A percentile compares a stretch with the other conserved stretches of the same genome.
Conservation (phyloP, 2,888 invertebrate genomes). For the Stenolophus ochropezus region DNA sequence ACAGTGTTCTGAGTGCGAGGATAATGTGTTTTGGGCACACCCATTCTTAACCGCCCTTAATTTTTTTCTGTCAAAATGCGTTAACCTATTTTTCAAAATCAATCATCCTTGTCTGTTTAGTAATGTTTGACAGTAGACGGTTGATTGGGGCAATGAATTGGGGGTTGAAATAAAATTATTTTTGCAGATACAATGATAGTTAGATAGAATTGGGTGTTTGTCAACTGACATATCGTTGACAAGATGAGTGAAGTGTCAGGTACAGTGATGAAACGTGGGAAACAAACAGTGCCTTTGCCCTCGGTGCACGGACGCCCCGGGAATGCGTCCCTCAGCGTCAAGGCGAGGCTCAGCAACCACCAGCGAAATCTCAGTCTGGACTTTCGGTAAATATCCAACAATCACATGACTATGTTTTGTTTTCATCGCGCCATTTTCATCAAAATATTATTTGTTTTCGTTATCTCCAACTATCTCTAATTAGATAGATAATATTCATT, state of each 20-base stretch:
- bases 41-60: slow-evolving; percentile 53
- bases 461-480: not conserved
- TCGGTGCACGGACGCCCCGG: slow-evolving; percentile 77
- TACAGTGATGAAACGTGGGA: slow-evolving; percentile 67
- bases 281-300: slow-evolving; percentile 71
- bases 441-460: slow-evolving; percentile 1
- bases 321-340: slow-evolving; percentile 72
- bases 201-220: slow-evolving; percentile 50
- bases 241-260: slow-evolving; percentile 67
- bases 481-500: not conserved
- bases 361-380: slow-evolving; percentile 93
- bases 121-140: slow-evolving; percentile 3
- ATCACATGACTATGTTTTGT: not conserved
- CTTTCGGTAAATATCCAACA: slow-evolving; percentile 80
- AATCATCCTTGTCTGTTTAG: not conserved
- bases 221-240: slow-evolving; percentile 47
- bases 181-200: slow-evolving; percentile 54
- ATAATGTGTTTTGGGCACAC: slow-evolving; percentile 56
- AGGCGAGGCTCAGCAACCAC: slow-evolving; percentile 79
- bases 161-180: slow-evolving; percentile 24
- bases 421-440: not conserved
- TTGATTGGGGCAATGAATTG: not conserved
- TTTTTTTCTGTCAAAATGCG: slow-evolving; percentile 52
- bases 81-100: slow-evolving; percentile 41
- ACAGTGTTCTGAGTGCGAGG: not conserved